Percentiles rank a stretch among this genome's conserved stretches.
Conservation (phyloP, 2,888 invertebrate species). For the Graphium colonna region DNA sequence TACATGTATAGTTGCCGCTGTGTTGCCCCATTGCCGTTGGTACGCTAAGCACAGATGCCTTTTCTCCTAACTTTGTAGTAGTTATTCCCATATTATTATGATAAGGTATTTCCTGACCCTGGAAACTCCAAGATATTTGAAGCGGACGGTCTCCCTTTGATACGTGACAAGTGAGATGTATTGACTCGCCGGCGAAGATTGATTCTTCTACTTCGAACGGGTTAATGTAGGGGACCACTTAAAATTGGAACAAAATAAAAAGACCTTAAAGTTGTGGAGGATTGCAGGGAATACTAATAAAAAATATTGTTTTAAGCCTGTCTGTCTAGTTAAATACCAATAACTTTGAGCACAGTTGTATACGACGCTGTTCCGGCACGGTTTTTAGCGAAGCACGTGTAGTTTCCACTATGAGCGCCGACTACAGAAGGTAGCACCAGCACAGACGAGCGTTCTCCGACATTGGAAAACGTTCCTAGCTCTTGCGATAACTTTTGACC, state of each 20-base stretch:
- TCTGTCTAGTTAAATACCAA: conserved; percentile 52
- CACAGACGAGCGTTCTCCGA: conserved; percentile 68
- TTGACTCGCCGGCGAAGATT: conserved; percentile 84
- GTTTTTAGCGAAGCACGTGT: conserved; percentile 79
- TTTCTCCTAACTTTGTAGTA: conserved; percentile 75
- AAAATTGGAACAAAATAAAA: conserved; percentile 38
- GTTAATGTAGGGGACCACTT: conserved; percentile 82
- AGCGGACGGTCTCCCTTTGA: conserved; percentile 86
- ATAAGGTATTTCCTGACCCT: conserved; percentile 81
- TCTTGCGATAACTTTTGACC: conserved; percentile 64
- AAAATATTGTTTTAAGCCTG: conserved; percentile 22
- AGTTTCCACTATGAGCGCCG: conserved; percentile 77
- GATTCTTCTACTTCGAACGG: conserved; percentile 85
- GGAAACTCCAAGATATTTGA: conserved; percentile 85
- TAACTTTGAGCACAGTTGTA: conserved; percentile 74
- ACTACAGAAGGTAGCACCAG: conserved; percentile 74
- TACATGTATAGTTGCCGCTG: conserved; percentile 83
- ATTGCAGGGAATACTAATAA: conserved; percentile 22
- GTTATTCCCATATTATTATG: conserved; percentile 75
- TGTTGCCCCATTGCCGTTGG: conserved; percentile 80
- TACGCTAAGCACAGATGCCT: conserved; percentile 79
- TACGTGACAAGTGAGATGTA: conserved; percentile 83
- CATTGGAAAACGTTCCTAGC: conserved; percentile 69
- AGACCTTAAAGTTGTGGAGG: conserved; percentile 23
- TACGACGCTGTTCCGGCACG: conserved; percentile 72